Conservation (phyloP, 2,888 invertebrate genomes). For the Augiades crinisus region DNA sequence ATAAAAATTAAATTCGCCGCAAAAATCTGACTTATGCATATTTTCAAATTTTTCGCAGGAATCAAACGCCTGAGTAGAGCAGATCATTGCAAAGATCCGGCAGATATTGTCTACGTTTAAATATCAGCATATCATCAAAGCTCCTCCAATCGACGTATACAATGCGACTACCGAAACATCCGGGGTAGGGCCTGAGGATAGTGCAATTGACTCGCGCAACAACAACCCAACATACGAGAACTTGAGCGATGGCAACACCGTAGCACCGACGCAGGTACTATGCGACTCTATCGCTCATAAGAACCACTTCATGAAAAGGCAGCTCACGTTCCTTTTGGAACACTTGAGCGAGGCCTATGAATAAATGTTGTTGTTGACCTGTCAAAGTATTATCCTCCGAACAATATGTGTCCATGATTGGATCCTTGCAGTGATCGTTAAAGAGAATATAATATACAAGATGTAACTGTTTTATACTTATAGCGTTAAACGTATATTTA, state of each 20-base stretch:
- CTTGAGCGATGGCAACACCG: slow-evolving; percentile 64
- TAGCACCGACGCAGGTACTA: slow-evolving; percentile 69
- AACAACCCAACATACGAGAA: slow-evolving; percentile 62
- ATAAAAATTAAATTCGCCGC: slow-evolving; percentile 45
- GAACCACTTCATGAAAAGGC: slow-evolving; percentile 72
- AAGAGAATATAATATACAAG: slow-evolving; percentile 54
- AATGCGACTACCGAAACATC: slow-evolving; percentile 60
- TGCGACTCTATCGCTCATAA: slow-evolving; percentile 77
- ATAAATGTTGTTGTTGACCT: slow-evolving; percentile 59
- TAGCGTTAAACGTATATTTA: slow-evolving; percentile 72
- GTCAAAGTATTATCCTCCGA: slow-evolving; percentile 73
- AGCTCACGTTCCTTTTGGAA: slow-evolving; percentile 83
- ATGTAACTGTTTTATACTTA: slow-evolving; percentile 73
- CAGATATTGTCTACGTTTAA: slow-evolving; percentile 88
- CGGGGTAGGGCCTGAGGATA: slow-evolving; percentile 61
- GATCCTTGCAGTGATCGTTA: slow-evolving; percentile 82
- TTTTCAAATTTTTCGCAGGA: slow-evolving; percentile 84
- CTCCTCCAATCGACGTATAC: slow-evolving; percentile 74
- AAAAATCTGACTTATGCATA: slow-evolving; percentile 61
- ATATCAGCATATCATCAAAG: slow-evolving; percentile 82
- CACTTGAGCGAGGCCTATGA: slow-evolving; percentile 85
- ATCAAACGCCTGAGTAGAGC: slow-evolving; percentile 95
- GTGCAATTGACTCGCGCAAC: slow-evolving; percentile 65
- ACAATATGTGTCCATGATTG: slow-evolving; percentile 71
- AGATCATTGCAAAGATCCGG: slow-evolving; percentile 92